These are phyloP conservation scores for Thecophora atra DNA, from an alignment of 2,888 invertebrate genomes.

Conservation along the genomic window DNA sequence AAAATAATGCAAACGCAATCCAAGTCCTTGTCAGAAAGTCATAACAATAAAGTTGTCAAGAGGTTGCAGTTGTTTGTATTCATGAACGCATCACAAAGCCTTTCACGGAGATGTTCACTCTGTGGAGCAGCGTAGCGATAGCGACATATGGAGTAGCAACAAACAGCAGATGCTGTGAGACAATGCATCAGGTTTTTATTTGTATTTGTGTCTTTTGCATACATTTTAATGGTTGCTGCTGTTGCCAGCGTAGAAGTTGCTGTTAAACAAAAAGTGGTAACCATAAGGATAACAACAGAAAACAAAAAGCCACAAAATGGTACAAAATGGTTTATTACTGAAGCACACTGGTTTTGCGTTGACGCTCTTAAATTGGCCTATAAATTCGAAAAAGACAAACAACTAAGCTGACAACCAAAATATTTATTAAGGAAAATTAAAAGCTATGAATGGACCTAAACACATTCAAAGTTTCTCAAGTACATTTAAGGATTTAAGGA, in stretches of 20 bases:
- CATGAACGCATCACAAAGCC: no score
- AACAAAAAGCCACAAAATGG: constrained; percentile 5
- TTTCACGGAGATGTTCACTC: no score
- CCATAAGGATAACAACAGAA: not conserved
- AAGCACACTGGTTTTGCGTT: not conserved
- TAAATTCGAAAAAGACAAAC: not conserved
- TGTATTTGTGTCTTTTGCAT: not conserved
- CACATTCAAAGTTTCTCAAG: not conserved
- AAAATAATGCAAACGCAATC: not conserved
- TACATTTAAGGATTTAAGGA: no score
- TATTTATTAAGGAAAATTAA: not conserved
- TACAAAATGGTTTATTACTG: not conserved
- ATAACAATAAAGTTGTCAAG: no score
- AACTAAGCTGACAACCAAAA: not conserved
- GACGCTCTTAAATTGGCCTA: constrained; percentile 9
- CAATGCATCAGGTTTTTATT: not conserved
- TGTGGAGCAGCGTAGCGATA: no score
- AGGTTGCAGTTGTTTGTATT: no score
- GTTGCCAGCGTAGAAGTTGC: not conserved
- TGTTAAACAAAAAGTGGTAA: not conserved
- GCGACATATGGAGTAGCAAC: not conserved
- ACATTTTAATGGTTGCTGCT: not conserved
- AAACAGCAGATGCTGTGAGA: not conserved
- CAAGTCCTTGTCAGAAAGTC: no score
- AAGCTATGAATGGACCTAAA: no score